A percentile compares a stretch with the other conserved stretches of the same genome.
phyloP scores from a whole-genome alignment of 2,113 vertebrate genomes.

The Ornithorhynchus anatinus region DNA sequence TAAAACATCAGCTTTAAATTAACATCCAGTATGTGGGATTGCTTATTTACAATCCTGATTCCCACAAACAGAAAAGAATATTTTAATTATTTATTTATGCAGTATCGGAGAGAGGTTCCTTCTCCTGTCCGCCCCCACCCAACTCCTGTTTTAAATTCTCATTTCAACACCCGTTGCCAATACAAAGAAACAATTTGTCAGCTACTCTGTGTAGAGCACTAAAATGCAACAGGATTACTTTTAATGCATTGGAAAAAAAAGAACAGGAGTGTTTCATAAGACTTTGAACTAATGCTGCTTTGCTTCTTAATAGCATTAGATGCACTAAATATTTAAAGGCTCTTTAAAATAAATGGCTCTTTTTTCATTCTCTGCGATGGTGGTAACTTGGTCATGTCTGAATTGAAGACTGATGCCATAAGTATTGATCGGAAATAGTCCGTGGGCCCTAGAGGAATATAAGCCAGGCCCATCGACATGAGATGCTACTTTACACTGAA shows the following conservation, averaged over 20 bases:
- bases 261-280: background rate
- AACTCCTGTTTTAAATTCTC: conserved; percentile 24
- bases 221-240: conserved; percentile 8
- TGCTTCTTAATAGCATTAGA: conserved; percentile 20
- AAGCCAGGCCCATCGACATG: background rate
- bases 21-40: background rate
- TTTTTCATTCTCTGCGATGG: background rate
- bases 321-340: conserved; percentile 40
- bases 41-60: conserved; percentile 10
- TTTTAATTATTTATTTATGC: conserved; percentile 6
- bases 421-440: conserved; percentile 20
- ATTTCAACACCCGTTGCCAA: background rate
- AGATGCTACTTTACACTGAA: background rate
- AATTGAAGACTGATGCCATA: conserved; percentile 31
- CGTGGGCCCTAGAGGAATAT: background rate
- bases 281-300: conserved; percentile 24
- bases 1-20: background rate
- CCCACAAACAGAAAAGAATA: conserved; percentile 20
- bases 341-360: conserved; percentile 24
- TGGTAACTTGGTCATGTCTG: conserved; percentile 20
- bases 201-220: conserved; percentile 18
- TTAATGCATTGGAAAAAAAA: conserved; percentile 12
- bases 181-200: conserved; percentile 38
- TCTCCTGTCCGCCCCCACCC: background rate
- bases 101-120: background rate